phyloP scores from a whole-genome alignment of 2,888 invertebrate species.

The Chirona hameri region DNA sequence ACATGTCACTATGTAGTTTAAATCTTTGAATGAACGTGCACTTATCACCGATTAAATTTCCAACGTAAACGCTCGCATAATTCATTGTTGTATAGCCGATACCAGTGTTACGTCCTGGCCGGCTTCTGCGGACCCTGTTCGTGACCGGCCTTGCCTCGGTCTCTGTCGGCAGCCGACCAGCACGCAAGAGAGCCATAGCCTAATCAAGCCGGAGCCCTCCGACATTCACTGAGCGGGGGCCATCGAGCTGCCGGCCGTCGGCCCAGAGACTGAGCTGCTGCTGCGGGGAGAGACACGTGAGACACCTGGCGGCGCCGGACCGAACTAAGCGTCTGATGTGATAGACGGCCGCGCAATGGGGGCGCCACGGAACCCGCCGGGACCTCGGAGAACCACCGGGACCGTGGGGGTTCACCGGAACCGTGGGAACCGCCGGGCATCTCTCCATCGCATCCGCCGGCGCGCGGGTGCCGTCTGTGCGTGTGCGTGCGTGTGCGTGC shows the following conservation, averaged over 20 bases:
- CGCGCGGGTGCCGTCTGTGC: background rate
- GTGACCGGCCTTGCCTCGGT: background rate
- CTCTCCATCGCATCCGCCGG: background rate
- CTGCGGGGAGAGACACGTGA: too few relatives aligned
- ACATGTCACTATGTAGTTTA: too few relatives aligned
- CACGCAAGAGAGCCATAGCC: conserved; percentile 27
- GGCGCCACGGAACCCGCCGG: background rate
- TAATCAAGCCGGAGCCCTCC: conserved; percentile 22
- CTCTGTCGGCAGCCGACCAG: conserved; percentile 23
- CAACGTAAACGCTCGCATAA: too few relatives aligned
- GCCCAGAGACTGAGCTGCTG: background rate
- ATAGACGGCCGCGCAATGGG: background rate
- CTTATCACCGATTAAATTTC: too few relatives aligned
- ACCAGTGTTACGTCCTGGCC: too few relatives aligned
- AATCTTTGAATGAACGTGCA: too few relatives aligned
- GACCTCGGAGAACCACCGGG: background rate
- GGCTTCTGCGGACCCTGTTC: too few relatives aligned
- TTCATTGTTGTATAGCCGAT: too few relatives aligned
- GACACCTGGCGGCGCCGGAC: conserved; percentile 38
- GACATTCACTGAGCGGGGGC: conserved; percentile 24
- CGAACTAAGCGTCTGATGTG: background rate
- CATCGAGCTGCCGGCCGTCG: background rate
- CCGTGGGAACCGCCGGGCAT: background rate
- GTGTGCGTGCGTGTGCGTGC: conserved; percentile 4
- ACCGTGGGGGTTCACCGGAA: too few relatives aligned